Evolutionary conservation across 92 coral and sea anemone genomes (phyloP).

Genomic region (Pocillopora grandis): DNA sequence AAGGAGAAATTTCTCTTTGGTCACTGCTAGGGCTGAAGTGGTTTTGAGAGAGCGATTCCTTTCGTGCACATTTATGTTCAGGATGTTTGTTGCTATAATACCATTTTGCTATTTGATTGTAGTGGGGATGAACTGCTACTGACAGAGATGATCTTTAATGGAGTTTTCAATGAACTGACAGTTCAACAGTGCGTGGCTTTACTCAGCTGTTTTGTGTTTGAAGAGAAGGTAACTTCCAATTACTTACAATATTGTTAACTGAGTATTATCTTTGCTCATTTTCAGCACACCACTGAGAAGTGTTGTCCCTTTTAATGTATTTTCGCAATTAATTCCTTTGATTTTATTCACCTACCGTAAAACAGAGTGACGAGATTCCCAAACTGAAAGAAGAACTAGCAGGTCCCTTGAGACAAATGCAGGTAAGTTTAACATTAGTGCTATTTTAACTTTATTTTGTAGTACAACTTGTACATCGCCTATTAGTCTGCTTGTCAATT

Average conservation of each 20-base stretch:
- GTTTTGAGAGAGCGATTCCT: too few species aligned
- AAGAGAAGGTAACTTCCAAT: conserved; percentile 79
- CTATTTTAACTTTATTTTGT: too few species aligned
- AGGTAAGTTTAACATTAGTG: conserved; percentile 41
- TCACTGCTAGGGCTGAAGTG: too few species aligned
- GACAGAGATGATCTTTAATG: conserved; percentile 97
- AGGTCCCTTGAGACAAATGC: conserved; percentile 98
- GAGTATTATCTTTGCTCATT: too few species aligned
- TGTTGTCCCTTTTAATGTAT: not conserved
- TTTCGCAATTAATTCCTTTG: not conserved
- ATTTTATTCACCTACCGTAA: not conserved
- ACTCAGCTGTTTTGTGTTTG: conserved; percentile 92
- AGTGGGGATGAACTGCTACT: conserved; percentile 95
- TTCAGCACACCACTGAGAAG: too few species aligned
- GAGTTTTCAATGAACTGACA: conserved; percentile 91
- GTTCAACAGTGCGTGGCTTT: conserved; percentile 91
- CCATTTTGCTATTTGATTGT: not conserved
- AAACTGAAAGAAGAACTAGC: conserved; percentile 95
- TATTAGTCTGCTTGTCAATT: not conserved
- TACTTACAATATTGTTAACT: too few species aligned
- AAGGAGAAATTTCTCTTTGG: too few species aligned
- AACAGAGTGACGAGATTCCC: conserved; percentile 87
- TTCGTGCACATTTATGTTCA: too few species aligned
- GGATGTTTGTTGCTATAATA: not conserved
- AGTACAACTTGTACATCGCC: too few species aligned